These are phyloP conservation scores for Bicyclus anynana DNA, from an alignment of 1,140 invertebrate genomes.

Conservation along the genomic window DNA sequence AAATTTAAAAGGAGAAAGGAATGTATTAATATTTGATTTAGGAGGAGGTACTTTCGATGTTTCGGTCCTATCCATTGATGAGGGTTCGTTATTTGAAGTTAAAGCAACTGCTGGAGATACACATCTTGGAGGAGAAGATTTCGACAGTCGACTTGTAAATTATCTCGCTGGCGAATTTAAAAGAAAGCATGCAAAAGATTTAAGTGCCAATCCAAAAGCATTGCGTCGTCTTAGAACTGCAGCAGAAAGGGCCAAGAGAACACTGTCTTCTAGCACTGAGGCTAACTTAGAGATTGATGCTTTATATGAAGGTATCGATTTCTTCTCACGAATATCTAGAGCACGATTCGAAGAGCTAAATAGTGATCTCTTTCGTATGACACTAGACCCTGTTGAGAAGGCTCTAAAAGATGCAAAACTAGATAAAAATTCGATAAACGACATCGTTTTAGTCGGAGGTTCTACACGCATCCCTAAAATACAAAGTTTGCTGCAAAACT, in stretches of 20 bases:
- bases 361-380: conserved; percentile 72
- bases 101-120: conserved; percentile 87
- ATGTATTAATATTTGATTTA: conserved; percentile 72
- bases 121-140: conserved; percentile 90
- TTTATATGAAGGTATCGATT: conserved; percentile 72
- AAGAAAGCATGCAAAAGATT: conserved; percentile 76
- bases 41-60: conserved; percentile 88
- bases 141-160: conserved; percentile 89
- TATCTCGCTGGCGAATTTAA: conserved; percentile 82
- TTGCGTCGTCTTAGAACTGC: conserved; percentile 80
- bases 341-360: conserved; percentile 76
- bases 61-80: conserved; percentile 90
- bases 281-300: conserved; percentile 76
- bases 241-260: conserved; percentile 78
- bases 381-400: conserved; percentile 77
- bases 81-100: conserved; percentile 88
- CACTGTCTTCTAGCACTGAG: conserved; percentile 74
- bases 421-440: conserved; percentile 81
- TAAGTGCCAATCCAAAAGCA: conserved; percentile 62
- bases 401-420: conserved; percentile 83
- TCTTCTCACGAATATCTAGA: conserved; percentile 70
- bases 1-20: conserved; percentile 82
- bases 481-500: conserved; percentile 72
- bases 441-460: conserved; percentile 85
- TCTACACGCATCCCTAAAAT: conserved; percentile 81